Evolutionary conservation across 2,113 vertebrate genomes (phyloP), one percentile per base, ranked within the genome.

Genomic region (Rhadina sibilatrix): DNA sequence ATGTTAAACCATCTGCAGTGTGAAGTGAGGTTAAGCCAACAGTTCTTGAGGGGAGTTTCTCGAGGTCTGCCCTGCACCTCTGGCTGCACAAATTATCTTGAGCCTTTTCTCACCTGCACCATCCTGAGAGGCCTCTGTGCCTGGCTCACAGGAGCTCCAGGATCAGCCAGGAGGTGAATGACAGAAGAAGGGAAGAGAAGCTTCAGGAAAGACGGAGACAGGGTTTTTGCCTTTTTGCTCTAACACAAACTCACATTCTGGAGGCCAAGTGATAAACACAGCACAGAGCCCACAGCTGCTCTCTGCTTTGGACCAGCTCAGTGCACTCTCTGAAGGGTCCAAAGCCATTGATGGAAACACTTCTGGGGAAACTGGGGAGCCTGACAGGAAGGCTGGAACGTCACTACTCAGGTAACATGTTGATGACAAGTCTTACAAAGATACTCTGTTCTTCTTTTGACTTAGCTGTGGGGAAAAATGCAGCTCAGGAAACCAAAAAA

Each of bases 81-180:
- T 5, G 2, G 27, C 52, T 47, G 19, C 5, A 68, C 44, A 22
- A 57, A 37, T 19, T 5, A 47, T 15, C 83, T 70, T 1, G 0
- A 72, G 25, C 50, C 70, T 47, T 57, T 63, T 68, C 25, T 79
- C 54, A 53, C 2, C 50, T 15, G 33, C 40, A 47, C 2, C 5
- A 0, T 10, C 46, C 42, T 27, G 38, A 77, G 71, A 71, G 37
- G 30, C 23, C 50, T 78, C 64, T 37, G 35, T 35, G 38, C 40
- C 71, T 11, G 22, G 23, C 40, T 42, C 50, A 9, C 83, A 68
- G 76, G 72, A 83, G 66, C 61, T 74, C 77, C 54, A 70, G 74
- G 28, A 53, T 31, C 76, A 76, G 50, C 59, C 59, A 72, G 33
- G 20, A 61, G 46, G 10, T 63, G 35, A 84, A 46, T 2, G 33